Evolutionary conservation across 2,888 invertebrate genomes (phyloP), one percentile per base, ranked within the genome.

Genomic region (Synanthedon tipuliformis): DNA sequence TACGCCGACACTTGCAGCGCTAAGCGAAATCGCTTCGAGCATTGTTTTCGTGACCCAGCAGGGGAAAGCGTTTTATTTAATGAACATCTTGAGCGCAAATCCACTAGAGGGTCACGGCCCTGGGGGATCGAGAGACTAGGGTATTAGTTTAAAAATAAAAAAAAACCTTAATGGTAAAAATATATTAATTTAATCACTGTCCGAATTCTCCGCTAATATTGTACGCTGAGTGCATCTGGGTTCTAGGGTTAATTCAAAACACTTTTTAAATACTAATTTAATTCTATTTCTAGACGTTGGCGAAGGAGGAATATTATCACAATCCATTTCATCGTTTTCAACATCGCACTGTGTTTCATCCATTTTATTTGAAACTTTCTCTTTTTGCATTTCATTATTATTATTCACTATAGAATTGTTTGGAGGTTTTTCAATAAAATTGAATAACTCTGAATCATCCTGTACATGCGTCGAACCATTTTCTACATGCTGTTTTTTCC

Each of bases 201-300:
- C 94, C 1, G 94, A 93, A 70, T 93, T 92, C 55, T 90, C 90
- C n/a, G 91, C 93, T 62, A 92, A 84, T 48, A 93, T 81, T 51
- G 80, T 79, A 61, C 90, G 88, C 59, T 87, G 88, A 45, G 91
- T 88, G 56, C 89, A 89, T 60, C 85, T 83, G 8, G 90, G 89
- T 63, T 92, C 89, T 66, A 90, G 92, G n/a, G 94, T 93, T 50
- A 89, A 82, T 74, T 94, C 92, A 75, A 93, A 93, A 71, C 94
- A 94, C 56, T 92, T 89, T 57, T 90, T 89, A 66, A 94, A 94
- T 53, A 94, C 90, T 1, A 89, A 81, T 66, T 90, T 89, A 0
- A 92, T 90, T 57, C 84, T 85, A 51, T 86, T 88, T 23, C 88
- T 90, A 4, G 89, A 85, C 53, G 90, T 83, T 7, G 92, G 92